Evolutionary conservation across 2,113 vertebrate species (phyloP), one percentile per base, ranked within the genome.

Genomic region (Bagarius yarrelli): DNA sequence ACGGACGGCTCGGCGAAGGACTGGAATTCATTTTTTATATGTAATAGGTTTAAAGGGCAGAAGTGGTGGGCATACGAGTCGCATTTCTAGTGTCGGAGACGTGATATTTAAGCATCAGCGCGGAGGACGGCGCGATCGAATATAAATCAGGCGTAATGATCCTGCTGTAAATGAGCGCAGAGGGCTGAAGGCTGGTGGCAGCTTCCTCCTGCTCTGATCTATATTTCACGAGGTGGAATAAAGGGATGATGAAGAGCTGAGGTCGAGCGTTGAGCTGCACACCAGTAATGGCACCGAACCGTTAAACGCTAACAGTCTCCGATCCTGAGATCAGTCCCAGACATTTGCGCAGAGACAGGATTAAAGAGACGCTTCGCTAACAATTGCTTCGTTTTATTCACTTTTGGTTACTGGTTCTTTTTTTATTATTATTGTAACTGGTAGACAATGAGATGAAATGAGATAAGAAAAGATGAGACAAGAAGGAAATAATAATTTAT

Each of bases 61-160:
- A 76, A 25, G 69, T 18, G 40, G 21, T 63, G 44, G 70, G 67
- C 76, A n/a, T 61, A 55, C 32, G 74, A 64, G 76, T 50, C 23
- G 69, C 77, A 80, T 63, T 50, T 69, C 36, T 76, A 32, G 53
- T 30, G 56, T 27, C 15, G 61, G 79, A 25, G 52, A 36, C 55
- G 16, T 36, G 34, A 67, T 81, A 66, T 81, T 85, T 78, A 78
- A 67, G 72, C 61, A 70, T 83, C 84, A 81, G 74, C 1, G 70
- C 80, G 72, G 60, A 86, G 85, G 87, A 80, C 76, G 84, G 57
- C 70, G 75, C 85, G 83, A 77, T 86, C 85, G 86, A 87, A 88
- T 89, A 88, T 77, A 83, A 86, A 90, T 90, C 81, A 84, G 88
- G 50, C 87, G 89, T 85, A 90, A 91, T 90, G 91, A 89, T 81